These are phyloP conservation scores for Drosophila greeni DNA, from an alignment of 2,888 invertebrate species.

Conservation along the genomic window DNA sequence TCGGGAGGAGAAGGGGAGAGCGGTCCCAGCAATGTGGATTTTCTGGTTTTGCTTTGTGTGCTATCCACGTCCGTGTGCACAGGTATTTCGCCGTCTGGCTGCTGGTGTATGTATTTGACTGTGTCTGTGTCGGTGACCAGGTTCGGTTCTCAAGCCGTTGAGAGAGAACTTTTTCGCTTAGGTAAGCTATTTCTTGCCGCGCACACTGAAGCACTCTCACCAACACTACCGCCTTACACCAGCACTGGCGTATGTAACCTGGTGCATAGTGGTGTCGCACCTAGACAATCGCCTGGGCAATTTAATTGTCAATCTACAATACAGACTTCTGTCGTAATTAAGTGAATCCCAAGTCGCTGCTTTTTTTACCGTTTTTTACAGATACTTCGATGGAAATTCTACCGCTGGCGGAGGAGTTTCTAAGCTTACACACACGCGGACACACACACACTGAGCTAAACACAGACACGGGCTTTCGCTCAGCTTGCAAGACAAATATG, in stretches of 20 bases:
- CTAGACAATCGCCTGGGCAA: slow-evolving; percentile 13
- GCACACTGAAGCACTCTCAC: slow-evolving; percentile 30
- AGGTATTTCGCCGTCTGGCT: slow-evolving; percentile 36
- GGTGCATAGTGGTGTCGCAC: slow-evolving; percentile 39
- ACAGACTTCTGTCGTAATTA: slow-evolving; percentile 2
- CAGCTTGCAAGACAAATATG: slow-evolving; percentile 71
- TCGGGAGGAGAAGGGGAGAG: neutral
- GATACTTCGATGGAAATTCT: neutral
- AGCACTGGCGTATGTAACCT: slow-evolving; percentile 33
- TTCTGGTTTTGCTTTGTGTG: slow-evolving; percentile 75
- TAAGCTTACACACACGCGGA: slow-evolving; percentile 2
- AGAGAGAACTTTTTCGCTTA: slow-evolving; percentile 71
- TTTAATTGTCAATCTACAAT: slow-evolving; percentile 14
- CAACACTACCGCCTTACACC: slow-evolving; percentile 33
- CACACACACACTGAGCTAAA: neutral
- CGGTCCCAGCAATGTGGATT: slow-evolving; percentile 70
- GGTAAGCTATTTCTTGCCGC: slow-evolving; percentile 68
- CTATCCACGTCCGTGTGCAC: slow-evolving; percentile 49
- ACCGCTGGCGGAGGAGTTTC: neutral
- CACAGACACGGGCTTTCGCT: slow-evolving; percentile 32
- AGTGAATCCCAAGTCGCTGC: neutral
- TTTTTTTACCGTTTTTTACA: neutral
- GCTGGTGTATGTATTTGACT: slow-evolving; percentile 28
- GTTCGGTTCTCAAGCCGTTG: slow-evolving; percentile 57
- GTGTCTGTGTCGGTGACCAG: slow-evolving; percentile 37